phyloP scores from a whole-genome alignment of 2,113 vertebrate genomes.

The Arizona elegans region DNA sequence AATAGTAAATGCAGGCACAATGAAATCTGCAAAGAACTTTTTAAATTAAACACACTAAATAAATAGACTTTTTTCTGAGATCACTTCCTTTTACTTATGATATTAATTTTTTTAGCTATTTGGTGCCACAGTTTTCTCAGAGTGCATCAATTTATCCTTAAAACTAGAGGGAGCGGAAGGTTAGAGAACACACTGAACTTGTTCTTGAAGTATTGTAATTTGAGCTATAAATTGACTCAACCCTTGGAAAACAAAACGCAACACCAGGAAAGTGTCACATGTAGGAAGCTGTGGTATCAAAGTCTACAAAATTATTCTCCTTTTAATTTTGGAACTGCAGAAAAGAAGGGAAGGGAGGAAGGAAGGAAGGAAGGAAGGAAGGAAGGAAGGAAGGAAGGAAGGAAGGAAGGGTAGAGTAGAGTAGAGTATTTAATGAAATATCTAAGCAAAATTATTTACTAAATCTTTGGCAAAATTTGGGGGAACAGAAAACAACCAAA shows the following conservation, averaged over 20 bases:
- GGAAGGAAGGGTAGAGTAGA: background rate
- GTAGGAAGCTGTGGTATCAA: background rate
- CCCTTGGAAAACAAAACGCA: constrained; percentile 42
- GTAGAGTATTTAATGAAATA: constrained; percentile 3
- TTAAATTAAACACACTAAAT: background rate
- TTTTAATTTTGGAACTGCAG: constrained; percentile 8
- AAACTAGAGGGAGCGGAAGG: constrained; percentile 44
- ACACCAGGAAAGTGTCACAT: background rate
- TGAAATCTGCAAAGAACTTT: background rate
- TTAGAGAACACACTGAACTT: constrained; percentile 54
- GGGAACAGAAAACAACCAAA: background rate
- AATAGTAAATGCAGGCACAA: background rate
- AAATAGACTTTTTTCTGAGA: background rate
- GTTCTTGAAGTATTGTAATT: constrained; percentile 55
- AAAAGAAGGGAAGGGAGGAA: background rate
- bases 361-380: background rate
- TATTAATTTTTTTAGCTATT: background rate
- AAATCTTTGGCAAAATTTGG: background rate
- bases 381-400: background rate
- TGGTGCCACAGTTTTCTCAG: constrained; percentile 10
- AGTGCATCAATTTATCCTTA: background rate
- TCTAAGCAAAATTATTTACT: background rate
- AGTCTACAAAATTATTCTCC: constrained; percentile 49
- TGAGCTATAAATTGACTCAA: constrained; percentile 59
- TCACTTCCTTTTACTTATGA: background rate